Conservation (phyloP, 1,140 invertebrate species). For the Bombyx mandarina region DNA sequence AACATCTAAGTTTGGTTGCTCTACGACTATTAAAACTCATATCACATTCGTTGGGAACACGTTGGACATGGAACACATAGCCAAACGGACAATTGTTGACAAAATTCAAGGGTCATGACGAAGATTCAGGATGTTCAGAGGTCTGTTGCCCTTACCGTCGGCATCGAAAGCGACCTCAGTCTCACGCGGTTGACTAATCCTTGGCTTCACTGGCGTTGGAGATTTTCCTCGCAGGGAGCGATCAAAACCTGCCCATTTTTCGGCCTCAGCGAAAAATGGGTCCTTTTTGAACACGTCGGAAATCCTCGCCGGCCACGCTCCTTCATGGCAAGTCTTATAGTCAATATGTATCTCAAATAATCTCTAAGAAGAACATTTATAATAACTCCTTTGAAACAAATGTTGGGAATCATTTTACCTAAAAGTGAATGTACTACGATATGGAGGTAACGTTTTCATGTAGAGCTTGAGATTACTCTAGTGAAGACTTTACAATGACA, state of each 20-base stretch:
- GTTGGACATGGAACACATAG: conserved; percentile 6
- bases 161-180: conserved; percentile 78
- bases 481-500: conserved; percentile 30
- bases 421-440: neutral
- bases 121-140: conserved; percentile 38
- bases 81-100: conserved; percentile 7
- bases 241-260: conserved; percentile 67
- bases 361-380: no score
- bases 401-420: neutral
- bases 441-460: conserved; percentile 51
- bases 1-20: no score
- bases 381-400: no score
- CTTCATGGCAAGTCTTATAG: conserved; percentile 61
- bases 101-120: conserved; percentile 36
- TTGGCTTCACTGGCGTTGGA: conserved; percentile 78
- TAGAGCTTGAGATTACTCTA: conserved; percentile 8
- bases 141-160: conserved; percentile 74
- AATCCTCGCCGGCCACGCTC: conserved; percentile 53
- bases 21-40: no score
- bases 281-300: conserved; percentile 63
- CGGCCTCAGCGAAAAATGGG: conserved; percentile 67
- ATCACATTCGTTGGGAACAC: neutral
- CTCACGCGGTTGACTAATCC: conserved; percentile 75
- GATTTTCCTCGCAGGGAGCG: conserved; percentile 70
- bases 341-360: conserved; percentile 44